Conservation (phyloP, 2,113 vertebrate species). For the Pagrus major region DNA sequence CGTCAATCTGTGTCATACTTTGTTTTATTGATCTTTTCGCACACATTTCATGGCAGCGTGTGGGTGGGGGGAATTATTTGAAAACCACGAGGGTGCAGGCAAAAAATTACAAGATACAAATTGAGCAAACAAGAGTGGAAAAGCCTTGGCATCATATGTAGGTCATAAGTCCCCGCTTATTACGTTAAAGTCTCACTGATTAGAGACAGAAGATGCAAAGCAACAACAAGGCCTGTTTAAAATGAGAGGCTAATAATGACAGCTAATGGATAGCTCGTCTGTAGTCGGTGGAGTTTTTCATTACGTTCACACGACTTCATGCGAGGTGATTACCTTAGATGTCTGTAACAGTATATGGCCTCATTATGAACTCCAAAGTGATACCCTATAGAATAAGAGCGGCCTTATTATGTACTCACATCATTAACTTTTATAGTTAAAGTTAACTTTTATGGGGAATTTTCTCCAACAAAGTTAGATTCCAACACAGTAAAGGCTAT, state of each 20-base stretch:
- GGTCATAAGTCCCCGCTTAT: constrained; percentile 71
- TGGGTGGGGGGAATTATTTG: constrained; percentile 73
- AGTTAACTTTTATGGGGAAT: constrained; percentile 64
- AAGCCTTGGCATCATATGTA: constrained; percentile 72
- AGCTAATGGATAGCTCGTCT: constrained; percentile 13
- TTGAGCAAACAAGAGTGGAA: constrained; percentile 58
- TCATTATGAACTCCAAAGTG: constrained; percentile 69
- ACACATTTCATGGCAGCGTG: constrained; percentile 64
- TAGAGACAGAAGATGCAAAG: constrained; percentile 35
- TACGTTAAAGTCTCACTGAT: constrained; percentile 47
- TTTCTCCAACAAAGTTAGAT: constrained; percentile 64
- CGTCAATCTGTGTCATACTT: constrained; percentile 80
- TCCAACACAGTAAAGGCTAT: constrained; percentile 66
- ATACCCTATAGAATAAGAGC: constrained; percentile 68
- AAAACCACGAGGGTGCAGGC: constrained; percentile 56
- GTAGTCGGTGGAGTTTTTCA: constrained; percentile 30
- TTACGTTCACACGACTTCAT: constrained; percentile 43
- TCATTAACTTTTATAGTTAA: constrained; percentile 75
- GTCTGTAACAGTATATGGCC: constrained; percentile 48
- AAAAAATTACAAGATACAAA: constrained; percentile 69
- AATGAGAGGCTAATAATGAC: constrained; percentile 20
- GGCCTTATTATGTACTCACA: constrained; percentile 65
- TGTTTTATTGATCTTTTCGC: constrained; percentile 72
- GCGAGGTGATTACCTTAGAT: constrained; percentile 52
- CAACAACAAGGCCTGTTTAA: constrained; percentile 28